Evolutionary conservation across 2,888 invertebrate genomes (phyloP).

Genomic region (Dolichomitus sp.): DNA sequence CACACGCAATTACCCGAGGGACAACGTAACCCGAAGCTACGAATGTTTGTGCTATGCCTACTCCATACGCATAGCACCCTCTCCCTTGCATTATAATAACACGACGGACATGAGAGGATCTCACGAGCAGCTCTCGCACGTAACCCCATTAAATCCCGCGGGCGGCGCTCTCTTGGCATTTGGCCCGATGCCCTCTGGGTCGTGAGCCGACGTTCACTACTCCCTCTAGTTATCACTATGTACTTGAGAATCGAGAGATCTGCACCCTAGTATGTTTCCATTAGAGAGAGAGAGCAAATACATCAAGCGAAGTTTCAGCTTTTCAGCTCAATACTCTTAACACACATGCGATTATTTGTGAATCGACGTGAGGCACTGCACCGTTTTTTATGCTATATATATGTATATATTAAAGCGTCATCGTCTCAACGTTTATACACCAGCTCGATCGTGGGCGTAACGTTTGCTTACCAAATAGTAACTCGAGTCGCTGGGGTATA

Average conservation of each 20-base stretch:
- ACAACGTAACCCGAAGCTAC: conserved; percentile 77
- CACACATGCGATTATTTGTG: background rate
- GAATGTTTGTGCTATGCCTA: conserved; percentile 70
- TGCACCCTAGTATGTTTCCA: background rate
- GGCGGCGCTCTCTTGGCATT: conserved; percentile 57
- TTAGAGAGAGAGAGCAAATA: conserved; percentile 10
- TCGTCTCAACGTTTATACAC: conserved; percentile 1
- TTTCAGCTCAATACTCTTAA: background rate
- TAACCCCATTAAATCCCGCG: conserved; percentile 65
- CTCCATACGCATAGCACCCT: conserved; percentile 26
- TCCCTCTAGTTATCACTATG: conserved; percentile 39
- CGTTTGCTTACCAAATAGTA: conserved; percentile 55
- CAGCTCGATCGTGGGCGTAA: conserved; percentile 33
- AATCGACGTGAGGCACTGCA: background rate
- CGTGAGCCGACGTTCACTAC: conserved; percentile 53
- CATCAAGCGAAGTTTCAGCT: background rate
- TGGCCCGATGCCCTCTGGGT: conserved; percentile 64
- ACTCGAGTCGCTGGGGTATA: conserved; percentile 16
- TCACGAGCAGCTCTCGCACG: conserved; percentile 59
- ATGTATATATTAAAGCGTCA: conserved; percentile 8
- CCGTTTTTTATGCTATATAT: background rate
- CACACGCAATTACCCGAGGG: conserved; percentile 75
- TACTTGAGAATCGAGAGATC: conserved; percentile 23
- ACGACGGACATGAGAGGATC: conserved; percentile 64
- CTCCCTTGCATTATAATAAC: conserved; percentile 61